A percentile compares a stretch with the other conserved stretches of the same genome.
phyloP scores from a whole-genome alignment of 1,140 invertebrate species.

The Nilaparvata lugens region DNA sequence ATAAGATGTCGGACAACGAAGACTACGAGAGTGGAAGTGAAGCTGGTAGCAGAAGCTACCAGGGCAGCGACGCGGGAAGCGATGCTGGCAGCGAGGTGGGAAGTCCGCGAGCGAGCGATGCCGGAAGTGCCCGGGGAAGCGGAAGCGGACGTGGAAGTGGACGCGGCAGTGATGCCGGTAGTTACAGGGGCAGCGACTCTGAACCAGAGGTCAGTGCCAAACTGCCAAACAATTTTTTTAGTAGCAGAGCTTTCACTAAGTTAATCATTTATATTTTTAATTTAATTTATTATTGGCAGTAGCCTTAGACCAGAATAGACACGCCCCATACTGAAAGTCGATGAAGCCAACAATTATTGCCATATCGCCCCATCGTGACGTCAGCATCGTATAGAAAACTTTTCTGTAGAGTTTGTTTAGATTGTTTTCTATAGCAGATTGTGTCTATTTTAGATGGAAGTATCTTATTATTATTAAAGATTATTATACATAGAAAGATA shows the following conservation, averaged over 20 bases:
- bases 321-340: too few species aligned
- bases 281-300: not conserved
- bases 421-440: too few species aligned
- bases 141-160: slow-evolving; percentile 1
- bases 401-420: too few species aligned
- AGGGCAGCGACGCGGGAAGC: slow-evolving; percentile 22
- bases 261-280: not conserved
- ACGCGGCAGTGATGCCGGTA: slow-evolving; percentile 16
- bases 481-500: too few species aligned
- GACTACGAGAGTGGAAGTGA: slow-evolving; percentile 23
- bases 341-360: too few species aligned
- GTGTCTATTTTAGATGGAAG: too few species aligned
- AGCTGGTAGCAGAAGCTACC: slow-evolving; percentile 20
- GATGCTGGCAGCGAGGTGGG: slow-evolving; percentile 21
- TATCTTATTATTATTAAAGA: too few species aligned
- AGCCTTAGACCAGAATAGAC: too few species aligned
- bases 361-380: too few species aligned
- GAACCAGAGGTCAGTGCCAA: slow-evolving; percentile 17
- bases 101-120: slow-evolving; percentile 16
- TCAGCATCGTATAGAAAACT: too few species aligned
- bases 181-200: slow-evolving; percentile 14
- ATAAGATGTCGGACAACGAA: slow-evolving; percentile 21
- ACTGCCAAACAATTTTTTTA: not conserved
- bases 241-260: not conserved
- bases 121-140: slow-evolving; percentile 7